Base-by-base conservation (phyloP, 2,113 vertebrate genomes). In the Pachypanchax playfairii region DNA sequence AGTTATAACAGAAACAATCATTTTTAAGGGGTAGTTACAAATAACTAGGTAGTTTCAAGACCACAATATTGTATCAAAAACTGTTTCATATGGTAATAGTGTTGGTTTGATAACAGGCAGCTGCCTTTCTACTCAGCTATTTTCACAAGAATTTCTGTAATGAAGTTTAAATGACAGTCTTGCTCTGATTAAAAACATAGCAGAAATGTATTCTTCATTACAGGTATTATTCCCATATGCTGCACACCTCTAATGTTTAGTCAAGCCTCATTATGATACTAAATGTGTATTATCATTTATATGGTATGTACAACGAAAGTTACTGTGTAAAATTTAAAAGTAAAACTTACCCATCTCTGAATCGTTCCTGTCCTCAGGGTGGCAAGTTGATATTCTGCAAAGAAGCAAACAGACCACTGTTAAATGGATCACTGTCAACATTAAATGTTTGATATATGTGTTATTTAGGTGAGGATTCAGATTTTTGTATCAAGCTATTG, bases 291-390 rank as follows among this genome's bases (percentile, higher is more conserved):
- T 18, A 17, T n/a, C n/a, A n/a, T n/a, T n/a, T n/a, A n/a, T n/a
- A n/a, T n/a, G n/a, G n/a, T n/a, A n/a, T n/a, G n/a, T n/a, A n/a
- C n/a, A n/a, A n/a, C n/a, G n/a, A n/a, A n/a, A n/a, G n/a, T n/a
- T n/a, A n/a, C n/a, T n/a, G n/a, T n/a, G n/a, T n/a, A n/a, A n/a
- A n/a, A n/a, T n/a, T n/a, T n/a, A n/a, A n/a, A n/a, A n/a, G n/a
- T n/a, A n/a, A n/a, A n/a, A n/a, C n/a, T n/a, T n/a, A n/a, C n/a
- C n/a, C n/a, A n/a, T 13, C 43, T 18, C 1, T 4, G 13, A 57
- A 22, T 72, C 87, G 85, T 89, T 53, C 78, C 52, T 49, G 48
- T 54, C 31, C 56, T 22, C 29, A 31, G 50, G 38, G 60, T 39
- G 59, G 35, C 29, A 1, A 29, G 28, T 41, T 36, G 20, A 76